Percentiles rank a stretch among this genome's conserved stretches.
Conservation (phyloP, 1,140 invertebrate species). For the Cylas formicarius region DNA sequence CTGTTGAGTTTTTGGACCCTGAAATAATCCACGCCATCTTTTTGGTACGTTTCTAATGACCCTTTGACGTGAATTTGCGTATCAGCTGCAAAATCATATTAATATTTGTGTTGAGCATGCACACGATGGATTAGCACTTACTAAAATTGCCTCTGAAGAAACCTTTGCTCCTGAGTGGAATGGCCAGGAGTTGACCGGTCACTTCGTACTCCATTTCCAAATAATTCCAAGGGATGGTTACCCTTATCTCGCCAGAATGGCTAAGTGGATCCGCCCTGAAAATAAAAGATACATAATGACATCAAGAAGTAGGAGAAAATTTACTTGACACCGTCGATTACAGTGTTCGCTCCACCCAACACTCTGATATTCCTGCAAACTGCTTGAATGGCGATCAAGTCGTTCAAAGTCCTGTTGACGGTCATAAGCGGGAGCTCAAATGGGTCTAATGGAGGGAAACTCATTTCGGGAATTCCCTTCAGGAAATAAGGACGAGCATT, state of each 20-base stretch:
- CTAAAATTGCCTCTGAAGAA: constrained; percentile 62
- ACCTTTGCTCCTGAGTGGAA: constrained; percentile 59
- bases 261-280: constrained; percentile 55
- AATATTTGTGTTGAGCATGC: background rate
- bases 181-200: constrained; percentile 53
- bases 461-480: constrained; percentile 56
- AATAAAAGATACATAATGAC: constrained; percentile 19
- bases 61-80: constrained; percentile 33
- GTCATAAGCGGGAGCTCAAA: constrained; percentile 54
- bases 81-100: constrained; percentile 29
- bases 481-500: constrained; percentile 49
- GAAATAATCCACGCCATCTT: constrained; percentile 53
- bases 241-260: constrained; percentile 48
- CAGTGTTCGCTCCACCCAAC: constrained; percentile 52
- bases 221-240: constrained; percentile 51
- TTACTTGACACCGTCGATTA: constrained; percentile 58
- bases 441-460: constrained; percentile 58
- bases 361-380: constrained; percentile 58
- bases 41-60: constrained; percentile 47
- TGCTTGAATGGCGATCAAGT: constrained; percentile 57
- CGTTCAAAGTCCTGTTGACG: constrained; percentile 54
- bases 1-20: constrained; percentile 52
- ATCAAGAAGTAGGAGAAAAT: constrained; percentile 22
- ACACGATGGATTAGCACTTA: constrained; percentile 46
- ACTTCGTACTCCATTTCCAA: constrained; percentile 61